A percentile compares a stretch with the other conserved stretches of the same genome.
These are phyloP conservation scores for Vultur gryphus DNA, from an alignment of 2,797 vertebrate species.

Conservation along the genomic window DNA sequence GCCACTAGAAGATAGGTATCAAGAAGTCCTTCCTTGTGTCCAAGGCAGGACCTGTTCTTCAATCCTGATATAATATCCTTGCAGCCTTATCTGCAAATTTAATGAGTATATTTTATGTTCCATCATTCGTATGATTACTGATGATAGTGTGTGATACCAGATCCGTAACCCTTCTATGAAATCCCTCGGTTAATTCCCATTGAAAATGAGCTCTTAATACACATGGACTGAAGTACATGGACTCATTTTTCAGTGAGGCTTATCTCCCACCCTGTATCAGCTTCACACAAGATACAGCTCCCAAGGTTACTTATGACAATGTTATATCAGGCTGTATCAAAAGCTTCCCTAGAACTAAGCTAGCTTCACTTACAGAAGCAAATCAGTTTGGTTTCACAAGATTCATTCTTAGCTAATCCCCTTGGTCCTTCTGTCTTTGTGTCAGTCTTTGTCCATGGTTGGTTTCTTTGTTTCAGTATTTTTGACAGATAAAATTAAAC, in stretches of 20 bases:
- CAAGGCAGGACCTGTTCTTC: background rate
- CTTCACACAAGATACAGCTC: background rate
- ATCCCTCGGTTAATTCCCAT: background rate
- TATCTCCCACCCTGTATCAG: background rate
- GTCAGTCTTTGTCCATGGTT: background rate
- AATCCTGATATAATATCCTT: background rate
- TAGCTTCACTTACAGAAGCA: background rate
- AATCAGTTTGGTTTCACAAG: background rate
- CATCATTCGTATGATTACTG: background rate
- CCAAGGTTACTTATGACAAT: background rate
- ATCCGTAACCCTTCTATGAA: background rate
- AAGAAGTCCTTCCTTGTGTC: background rate
- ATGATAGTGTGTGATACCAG: background rate
- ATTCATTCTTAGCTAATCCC: background rate
- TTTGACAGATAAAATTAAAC: background rate
- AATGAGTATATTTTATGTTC: background rate
- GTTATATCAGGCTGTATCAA: background rate
- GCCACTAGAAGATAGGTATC: background rate
- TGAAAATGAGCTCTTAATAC: background rate
- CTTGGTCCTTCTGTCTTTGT: background rate
- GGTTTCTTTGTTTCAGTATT: background rate
- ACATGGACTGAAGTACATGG: background rate
- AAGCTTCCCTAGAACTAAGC: background rate
- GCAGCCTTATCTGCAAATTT: background rate
- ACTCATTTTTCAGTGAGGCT: background rate